Conservation (phyloP, 2,888 invertebrate species). For the Cryptus armator region DNA sequence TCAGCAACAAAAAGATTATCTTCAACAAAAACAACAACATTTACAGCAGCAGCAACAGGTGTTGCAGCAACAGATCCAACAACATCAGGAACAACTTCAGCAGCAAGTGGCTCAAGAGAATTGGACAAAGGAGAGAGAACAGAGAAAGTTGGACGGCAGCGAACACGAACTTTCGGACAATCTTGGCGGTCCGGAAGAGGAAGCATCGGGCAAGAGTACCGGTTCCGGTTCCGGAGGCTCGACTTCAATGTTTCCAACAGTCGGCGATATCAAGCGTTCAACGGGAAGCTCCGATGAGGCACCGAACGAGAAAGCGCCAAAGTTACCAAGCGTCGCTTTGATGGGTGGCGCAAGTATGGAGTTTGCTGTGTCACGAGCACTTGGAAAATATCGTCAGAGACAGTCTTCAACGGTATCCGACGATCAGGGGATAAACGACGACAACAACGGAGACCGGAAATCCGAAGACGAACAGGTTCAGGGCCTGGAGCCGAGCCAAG, state of each 20-base stretch:
- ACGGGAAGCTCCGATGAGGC: slow-evolving; percentile 88
- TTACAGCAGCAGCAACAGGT: slow-evolving; percentile 76
- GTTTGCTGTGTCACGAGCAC: slow-evolving; percentile 93
- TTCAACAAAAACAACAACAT: slow-evolving; percentile 80
- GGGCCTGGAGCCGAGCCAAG: slow-evolving; percentile 77
- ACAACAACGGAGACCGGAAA: slow-evolving; percentile 83
- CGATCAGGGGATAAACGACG: slow-evolving; percentile 88
- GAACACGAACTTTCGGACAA: slow-evolving; percentile 88
- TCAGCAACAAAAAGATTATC: slow-evolving; percentile 85
- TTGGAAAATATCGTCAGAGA: slow-evolving; percentile 92
- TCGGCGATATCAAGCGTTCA: slow-evolving; percentile 90
- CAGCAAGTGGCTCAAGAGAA: slow-evolving; percentile 81
- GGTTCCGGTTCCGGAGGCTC: slow-evolving; percentile 89
- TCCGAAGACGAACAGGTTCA: slow-evolving; percentile 78
- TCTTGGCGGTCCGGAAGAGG: slow-evolving; percentile 87
- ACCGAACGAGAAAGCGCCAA: slow-evolving; percentile 83
- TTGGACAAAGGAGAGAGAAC: slow-evolving; percentile 87
- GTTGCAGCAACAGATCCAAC: slow-evolving; percentile 81
- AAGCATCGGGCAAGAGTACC: slow-evolving; percentile 87
- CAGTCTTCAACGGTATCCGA: slow-evolving; percentile 91
- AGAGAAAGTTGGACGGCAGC: slow-evolving; percentile 87
- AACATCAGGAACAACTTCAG: slow-evolving; percentile 80
- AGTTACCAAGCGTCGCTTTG: slow-evolving; percentile 86
- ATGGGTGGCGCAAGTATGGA: slow-evolving; percentile 91
- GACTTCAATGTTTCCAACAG: slow-evolving; percentile 89